Evolutionary conservation across 1,140 invertebrate species (phyloP).

Genomic region (Cherax quadricarinatus): DNA sequence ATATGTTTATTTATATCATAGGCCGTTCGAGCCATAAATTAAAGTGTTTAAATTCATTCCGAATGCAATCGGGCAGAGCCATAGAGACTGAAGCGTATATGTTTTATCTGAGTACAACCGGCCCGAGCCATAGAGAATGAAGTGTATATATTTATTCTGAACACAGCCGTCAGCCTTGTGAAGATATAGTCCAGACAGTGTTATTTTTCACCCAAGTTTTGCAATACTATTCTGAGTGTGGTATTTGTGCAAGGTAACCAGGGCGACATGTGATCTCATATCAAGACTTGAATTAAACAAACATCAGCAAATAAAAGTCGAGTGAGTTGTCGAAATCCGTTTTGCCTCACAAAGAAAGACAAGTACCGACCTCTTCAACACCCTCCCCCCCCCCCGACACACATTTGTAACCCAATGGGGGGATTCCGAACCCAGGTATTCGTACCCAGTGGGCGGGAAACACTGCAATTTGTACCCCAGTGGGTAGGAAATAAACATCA

Average conservation of each 20-base stretch:
- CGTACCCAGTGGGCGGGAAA: no score
- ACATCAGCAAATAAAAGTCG: conserved; percentile 26
- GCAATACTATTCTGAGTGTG: neutral
- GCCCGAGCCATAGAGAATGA: neutral
- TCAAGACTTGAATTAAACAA: conserved; percentile 17
- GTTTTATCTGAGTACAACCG: no score
- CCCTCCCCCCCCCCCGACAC: neutral
- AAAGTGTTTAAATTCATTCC: no score
- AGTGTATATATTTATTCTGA: neutral
- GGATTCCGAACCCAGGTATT: no score
- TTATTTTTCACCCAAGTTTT: neutral
- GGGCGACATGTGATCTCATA: neutral
- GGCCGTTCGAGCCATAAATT: no score
- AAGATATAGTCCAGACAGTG: neutral
- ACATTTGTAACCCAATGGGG: neutral
- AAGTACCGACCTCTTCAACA: conserved; percentile 12
- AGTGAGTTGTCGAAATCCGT: conserved; percentile 18
- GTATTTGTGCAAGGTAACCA: conserved; percentile 3
- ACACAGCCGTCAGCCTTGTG: neutral
- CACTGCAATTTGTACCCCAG: no score
- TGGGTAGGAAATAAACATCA: no score
- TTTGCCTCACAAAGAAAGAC: conserved; percentile 12
- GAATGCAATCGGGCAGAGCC: no score
- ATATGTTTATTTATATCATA: no score
- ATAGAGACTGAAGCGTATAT: no score